These are phyloP conservation scores for Corythornis cristatus DNA, from an alignment of 2,113 vertebrate species.

Conservation along the genomic window DNA sequence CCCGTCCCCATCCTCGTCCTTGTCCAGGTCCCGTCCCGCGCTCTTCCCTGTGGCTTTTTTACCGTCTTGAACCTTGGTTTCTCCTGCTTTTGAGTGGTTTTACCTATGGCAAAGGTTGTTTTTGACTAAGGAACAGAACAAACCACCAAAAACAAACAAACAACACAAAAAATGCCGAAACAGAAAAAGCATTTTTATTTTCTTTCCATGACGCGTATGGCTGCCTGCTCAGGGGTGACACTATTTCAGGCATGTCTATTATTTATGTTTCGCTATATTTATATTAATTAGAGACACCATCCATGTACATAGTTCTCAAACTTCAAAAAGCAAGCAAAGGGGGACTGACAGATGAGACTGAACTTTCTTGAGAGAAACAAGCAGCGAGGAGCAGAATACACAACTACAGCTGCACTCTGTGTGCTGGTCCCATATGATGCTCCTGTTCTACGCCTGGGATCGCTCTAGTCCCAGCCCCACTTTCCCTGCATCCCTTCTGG, in stretches of 20 bases:
- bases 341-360: background rate
- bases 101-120: background rate
- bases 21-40: background rate
- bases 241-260: conserved; percentile 73
- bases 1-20: too few species aligned
- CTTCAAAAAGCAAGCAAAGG: conserved; percentile 46
- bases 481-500: background rate
- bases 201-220: conserved; percentile 68
- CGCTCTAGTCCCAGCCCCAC: background rate
- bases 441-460: background rate
- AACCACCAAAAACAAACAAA: conserved; percentile 43
- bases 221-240: conserved; percentile 38
- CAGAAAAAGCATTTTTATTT: conserved; percentile 49
- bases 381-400: background rate
- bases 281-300: conserved; percentile 63
- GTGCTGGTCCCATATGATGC: rapidly evolving
- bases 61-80: background rate
- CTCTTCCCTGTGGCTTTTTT: background rate
- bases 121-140: conserved; percentile 38
- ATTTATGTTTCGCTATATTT: conserved; percentile 71
- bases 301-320: conserved; percentile 42
- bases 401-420: rapidly evolving
- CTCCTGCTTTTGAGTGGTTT: background rate
- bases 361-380: background rate
- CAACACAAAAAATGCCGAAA: conserved; percentile 37